Evolutionary conservation across 2,113 vertebrate species (phyloP).

Genomic region (Trematomus loennbergii): DNA sequence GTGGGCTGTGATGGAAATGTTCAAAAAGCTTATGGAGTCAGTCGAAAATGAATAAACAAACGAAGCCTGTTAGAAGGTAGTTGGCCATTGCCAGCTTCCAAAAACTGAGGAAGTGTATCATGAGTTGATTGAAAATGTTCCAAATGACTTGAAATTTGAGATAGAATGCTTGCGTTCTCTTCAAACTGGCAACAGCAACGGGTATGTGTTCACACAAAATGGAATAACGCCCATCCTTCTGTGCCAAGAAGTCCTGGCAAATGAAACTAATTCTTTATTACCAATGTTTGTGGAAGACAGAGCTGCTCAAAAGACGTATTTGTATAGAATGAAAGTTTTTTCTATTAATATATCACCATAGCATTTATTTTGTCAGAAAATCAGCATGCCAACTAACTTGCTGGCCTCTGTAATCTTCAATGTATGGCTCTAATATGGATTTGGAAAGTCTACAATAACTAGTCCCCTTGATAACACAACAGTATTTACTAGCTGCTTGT

Average conservation of each 20-base stretch:
- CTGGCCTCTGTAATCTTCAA: not conserved
- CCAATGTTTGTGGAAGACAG: slow-evolving; percentile 29
- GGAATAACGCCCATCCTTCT: slow-evolving; percentile 35
- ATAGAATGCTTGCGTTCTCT: slow-evolving; percentile 46
- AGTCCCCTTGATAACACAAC: not conserved
- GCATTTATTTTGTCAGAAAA: not conserved
- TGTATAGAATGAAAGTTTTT: not conserved
- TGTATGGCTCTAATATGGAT: slow-evolving; percentile 29
- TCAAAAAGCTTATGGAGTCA: slow-evolving; percentile 50
- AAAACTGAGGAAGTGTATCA: slow-evolving; percentile 42
- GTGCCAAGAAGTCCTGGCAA: slow-evolving; percentile 59
- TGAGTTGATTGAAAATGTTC: slow-evolving; percentile 49
- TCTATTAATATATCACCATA: not conserved
- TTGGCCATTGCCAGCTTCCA: slow-evolving; percentile 35
- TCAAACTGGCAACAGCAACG: slow-evolving; percentile 42
- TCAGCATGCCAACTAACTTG: not conserved
- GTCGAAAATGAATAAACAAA: slow-evolving; percentile 49
- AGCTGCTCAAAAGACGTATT: slow-evolving; percentile 8
- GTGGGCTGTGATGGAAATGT: slow-evolving; percentile 41
- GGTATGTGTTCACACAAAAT: slow-evolving; percentile 44
- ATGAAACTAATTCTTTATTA: slow-evolving; percentile 33
- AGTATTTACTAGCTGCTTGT: not conserved
- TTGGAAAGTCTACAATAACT: slow-evolving; percentile 17
- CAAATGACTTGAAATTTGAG: slow-evolving; percentile 53
- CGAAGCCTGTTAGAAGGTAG: slow-evolving; percentile 43